Conservation (phyloP, 2,113 vertebrate genomes). For the Catharus bicknelli region DNA sequence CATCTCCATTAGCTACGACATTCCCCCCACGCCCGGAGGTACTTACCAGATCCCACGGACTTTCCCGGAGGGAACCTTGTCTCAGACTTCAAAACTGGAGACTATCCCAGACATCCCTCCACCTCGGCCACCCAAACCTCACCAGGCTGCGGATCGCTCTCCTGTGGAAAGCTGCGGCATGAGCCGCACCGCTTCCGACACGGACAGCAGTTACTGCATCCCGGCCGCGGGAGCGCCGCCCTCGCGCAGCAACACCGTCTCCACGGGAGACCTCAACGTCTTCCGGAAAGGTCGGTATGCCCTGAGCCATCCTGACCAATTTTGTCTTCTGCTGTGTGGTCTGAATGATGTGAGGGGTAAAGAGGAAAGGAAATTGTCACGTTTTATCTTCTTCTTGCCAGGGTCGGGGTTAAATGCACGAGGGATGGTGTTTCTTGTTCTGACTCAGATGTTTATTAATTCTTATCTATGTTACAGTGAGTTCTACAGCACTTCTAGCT, state of each 20-base stretch:
- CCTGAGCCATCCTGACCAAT: accelerated
- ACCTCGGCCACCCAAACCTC: conserved; percentile 93
- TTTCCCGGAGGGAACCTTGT: conserved; percentile 73
- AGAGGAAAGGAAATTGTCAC: neutral
- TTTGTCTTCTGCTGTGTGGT: too few species aligned
- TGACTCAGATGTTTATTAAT: too few species aligned
- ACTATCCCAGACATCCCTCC: conserved; percentile 87
- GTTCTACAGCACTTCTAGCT: too few species aligned
- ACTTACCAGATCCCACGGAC: conserved; percentile 92
- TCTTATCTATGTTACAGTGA: too few species aligned
- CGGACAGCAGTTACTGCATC: conserved; percentile 88
- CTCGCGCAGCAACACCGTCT: conserved; percentile 90
- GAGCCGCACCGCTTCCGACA: conserved; percentile 85
- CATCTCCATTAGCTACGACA: conserved; percentile 91
- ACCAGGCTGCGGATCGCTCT: conserved; percentile 85
- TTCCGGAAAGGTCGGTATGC: conserved; percentile 87
- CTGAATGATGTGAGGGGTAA: accelerated
- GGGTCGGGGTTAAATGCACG: too few species aligned
- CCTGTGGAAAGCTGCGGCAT: conserved; percentile 85
- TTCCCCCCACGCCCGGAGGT: conserved; percentile 90
- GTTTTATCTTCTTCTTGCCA: too few species aligned
- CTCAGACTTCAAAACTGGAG: conserved; percentile 79
- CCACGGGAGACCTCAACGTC: conserved; percentile 85
- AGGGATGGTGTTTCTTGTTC: too few species aligned
- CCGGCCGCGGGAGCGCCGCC: conserved; percentile 80